Evolutionary conservation across 1,140 invertebrate genomes (phyloP).

Genomic region (Trichomalopsis sarcophagae): DNA sequence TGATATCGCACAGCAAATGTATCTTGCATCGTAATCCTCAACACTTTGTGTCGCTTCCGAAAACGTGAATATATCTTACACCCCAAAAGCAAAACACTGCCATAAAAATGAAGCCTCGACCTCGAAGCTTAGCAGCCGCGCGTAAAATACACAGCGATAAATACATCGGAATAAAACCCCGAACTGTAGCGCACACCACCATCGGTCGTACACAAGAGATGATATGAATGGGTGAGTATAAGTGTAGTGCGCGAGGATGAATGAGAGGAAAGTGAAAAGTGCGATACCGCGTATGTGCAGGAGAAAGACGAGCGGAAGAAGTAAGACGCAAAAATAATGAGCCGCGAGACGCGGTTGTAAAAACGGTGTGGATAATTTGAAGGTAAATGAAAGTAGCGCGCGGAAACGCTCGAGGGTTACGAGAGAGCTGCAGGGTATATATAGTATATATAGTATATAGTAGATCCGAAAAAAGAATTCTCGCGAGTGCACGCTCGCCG

Average conservation of each 20-base stretch:
- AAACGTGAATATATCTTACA: too few relatives aligned
- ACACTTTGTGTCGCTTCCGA: too few relatives aligned
- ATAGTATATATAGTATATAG: too few relatives aligned
- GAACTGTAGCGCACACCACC: background rate
- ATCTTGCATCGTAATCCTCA: too few relatives aligned
- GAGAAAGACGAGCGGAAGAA: constrained; percentile 25
- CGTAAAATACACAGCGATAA: background rate
- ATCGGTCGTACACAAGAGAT: background rate
- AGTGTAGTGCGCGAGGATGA: constrained; percentile 34
- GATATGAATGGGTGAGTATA: constrained; percentile 11
- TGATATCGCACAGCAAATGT: too few relatives aligned
- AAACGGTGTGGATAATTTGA: constrained; percentile 39
- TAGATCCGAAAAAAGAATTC: background rate
- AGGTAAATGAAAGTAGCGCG: background rate
- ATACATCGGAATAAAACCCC: background rate
- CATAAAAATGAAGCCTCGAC: background rate
- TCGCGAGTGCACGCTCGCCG: background rate
- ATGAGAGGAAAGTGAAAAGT: constrained; percentile 52
- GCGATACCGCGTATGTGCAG: background rate
- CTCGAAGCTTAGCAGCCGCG: background rate
- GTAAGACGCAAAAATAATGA: constrained; percentile 48
- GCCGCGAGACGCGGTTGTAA: constrained; percentile 6
- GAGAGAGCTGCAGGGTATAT: background rate
- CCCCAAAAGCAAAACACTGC: background rate
- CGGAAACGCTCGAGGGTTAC: constrained; percentile 5